Percentiles rank a stretch among this genome's conserved stretches.
Conservation (phyloP, 2,113 vertebrate species). For the Heteronetta atricapilla region DNA sequence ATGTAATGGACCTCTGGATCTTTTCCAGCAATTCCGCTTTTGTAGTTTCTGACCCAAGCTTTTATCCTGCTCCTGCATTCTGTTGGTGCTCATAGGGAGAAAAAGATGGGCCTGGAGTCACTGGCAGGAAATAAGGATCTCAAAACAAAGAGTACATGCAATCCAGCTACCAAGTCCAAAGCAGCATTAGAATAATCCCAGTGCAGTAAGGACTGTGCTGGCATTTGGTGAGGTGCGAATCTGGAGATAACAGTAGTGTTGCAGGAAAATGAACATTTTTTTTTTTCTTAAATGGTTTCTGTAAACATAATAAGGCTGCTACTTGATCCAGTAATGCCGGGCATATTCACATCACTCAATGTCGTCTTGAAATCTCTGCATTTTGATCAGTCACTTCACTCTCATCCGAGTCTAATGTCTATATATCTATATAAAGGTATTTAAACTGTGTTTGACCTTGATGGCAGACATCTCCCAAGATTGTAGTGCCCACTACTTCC, state of each 20-base stretch:
- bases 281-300: background rate
- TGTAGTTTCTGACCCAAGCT: background rate
- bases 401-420: background rate
- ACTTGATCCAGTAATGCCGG: background rate
- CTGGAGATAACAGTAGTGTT: background rate
- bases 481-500: background rate
- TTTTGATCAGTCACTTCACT: background rate
- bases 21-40: constrained; percentile 8
- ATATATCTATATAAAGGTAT: background rate
- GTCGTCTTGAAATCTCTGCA: background rate
- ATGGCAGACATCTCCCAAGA: background rate
- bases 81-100: background rate
- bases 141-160: background rate
- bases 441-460: background rate
- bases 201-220: background rate
- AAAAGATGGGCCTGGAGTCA: background rate
- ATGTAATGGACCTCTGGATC: background rate
- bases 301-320: background rate
- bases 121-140: background rate
- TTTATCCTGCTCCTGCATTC: background rate
- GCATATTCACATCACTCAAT: background rate
- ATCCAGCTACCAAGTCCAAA: background rate
- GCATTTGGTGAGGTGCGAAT: background rate
- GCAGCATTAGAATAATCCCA: background rate
- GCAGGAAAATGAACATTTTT: background rate